Evolutionary conservation across 2,888 invertebrate genomes (phyloP).

Genomic region (Escarpia spicata): DNA sequence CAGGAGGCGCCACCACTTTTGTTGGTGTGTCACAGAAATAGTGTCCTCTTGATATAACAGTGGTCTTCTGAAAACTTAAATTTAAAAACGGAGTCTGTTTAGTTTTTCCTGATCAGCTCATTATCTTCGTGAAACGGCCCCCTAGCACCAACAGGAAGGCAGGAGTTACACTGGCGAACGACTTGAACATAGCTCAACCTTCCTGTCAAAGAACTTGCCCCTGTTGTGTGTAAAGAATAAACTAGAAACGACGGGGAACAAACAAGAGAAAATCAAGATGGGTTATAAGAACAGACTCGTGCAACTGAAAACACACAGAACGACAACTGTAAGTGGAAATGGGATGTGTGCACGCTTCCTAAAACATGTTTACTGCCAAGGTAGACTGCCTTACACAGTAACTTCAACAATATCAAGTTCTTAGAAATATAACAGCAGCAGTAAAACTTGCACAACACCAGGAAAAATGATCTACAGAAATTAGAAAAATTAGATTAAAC

Average conservation of each 20-base stretch:
- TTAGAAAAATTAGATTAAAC: neutral
- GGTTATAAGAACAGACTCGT: neutral
- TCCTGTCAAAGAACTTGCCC: neutral
- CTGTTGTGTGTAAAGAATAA: neutral
- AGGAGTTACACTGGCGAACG: neutral
- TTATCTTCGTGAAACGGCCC: too few relatives aligned
- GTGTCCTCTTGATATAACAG: too few relatives aligned
- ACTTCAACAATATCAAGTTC: neutral
- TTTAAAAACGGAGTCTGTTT: too few relatives aligned
- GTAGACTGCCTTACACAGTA: neutral
- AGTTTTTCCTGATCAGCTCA: too few relatives aligned
- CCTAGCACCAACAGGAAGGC: neutral
- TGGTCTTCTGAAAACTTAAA: too few relatives aligned
- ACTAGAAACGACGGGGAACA: neutral
- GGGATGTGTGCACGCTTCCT: neutral
- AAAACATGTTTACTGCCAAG: neutral
- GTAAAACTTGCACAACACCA: neutral
- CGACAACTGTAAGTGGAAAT: neutral
- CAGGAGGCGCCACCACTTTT: too few relatives aligned
- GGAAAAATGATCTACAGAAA: neutral
- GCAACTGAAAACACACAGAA: conserved; percentile 17
- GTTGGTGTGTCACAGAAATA: too few relatives aligned
- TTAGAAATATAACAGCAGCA: conserved; percentile 1
- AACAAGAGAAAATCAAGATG: neutral
- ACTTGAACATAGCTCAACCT: neutral